Conservation (phyloP, 2,888 invertebrate species). For the Lacanobia oleracea region DNA sequence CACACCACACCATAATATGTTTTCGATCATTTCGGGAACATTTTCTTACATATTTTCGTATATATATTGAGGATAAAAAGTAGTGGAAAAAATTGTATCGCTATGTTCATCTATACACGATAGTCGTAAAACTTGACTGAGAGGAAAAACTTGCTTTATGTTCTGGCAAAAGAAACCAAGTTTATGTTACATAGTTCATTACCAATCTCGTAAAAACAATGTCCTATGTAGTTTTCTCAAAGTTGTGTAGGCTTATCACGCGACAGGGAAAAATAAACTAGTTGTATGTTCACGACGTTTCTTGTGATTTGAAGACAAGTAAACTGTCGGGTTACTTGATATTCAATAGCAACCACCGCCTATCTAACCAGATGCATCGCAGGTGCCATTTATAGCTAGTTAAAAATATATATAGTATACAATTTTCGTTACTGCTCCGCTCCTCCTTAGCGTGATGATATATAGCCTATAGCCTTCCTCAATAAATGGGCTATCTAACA, state of each 20-base stretch:
- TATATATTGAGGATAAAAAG: conserved; percentile 35
- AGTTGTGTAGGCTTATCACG: conserved; percentile 6
- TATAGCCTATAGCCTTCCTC: no score
- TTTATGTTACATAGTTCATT: conserved; percentile 48
- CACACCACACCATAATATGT: conserved; percentile 14
- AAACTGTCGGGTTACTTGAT: background rate
- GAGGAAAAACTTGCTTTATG: conserved; percentile 57
- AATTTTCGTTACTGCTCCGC: no score
- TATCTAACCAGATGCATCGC: no score
- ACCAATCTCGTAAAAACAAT: conserved; percentile 45
- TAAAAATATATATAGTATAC: no score
- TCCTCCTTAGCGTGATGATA: no score
- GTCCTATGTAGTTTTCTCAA: conserved; percentile 35
- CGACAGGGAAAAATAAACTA: background rate
- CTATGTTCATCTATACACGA: conserved; percentile 42
- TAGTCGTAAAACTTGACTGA: conserved; percentile 50
- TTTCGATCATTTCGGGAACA: conserved; percentile 26
- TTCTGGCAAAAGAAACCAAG: conserved; percentile 49
- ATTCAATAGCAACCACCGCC: no score
- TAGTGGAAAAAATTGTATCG: conserved; percentile 51
- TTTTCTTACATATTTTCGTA: conserved; percentile 28
- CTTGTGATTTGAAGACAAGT: background rate
- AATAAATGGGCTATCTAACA: no score
- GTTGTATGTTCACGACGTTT: no score
- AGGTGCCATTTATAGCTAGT: no score